Percentiles rank a stretch among this genome's conserved stretches.
phyloP scores from a whole-genome alignment of 2,113 vertebrate species.

The Rhinichthys klamathensis region DNA sequence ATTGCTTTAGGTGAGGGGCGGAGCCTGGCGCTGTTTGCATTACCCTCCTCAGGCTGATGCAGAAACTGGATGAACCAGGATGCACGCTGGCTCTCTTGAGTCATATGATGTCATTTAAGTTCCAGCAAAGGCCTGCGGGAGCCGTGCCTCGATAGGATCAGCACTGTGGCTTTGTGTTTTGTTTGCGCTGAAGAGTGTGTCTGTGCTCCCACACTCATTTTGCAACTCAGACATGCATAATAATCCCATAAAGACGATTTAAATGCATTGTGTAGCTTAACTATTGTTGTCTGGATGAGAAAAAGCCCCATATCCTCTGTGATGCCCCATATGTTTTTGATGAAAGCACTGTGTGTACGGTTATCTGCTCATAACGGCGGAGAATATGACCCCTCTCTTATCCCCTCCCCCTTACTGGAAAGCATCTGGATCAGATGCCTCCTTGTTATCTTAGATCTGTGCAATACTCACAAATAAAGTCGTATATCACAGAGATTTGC shows the following conservation, averaged over 20 bases:
- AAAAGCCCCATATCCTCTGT: slow-evolving; percentile 20
- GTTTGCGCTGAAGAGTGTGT: neutral
- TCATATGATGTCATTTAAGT: slow-evolving; percentile 40
- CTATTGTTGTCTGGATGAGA: slow-evolving; percentile 17
- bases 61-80: slow-evolving; percentile 45
- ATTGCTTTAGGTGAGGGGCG: slow-evolving; percentile 15
- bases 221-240: slow-evolving; percentile 24
- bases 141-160: slow-evolving; percentile 26
- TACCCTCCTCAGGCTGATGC: neutral
- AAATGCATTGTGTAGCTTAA: slow-evolving; percentile 9
- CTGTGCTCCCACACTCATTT: slow-evolving; percentile 31
- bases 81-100: slow-evolving; percentile 23
- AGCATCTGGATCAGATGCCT: slow-evolving; percentile 42
- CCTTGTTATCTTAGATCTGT: slow-evolving; percentile 53
- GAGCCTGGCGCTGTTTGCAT: slow-evolving; percentile 7
- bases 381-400: slow-evolving; percentile 36
- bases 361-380: slow-evolving; percentile 50
- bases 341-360: slow-evolving; percentile 29
- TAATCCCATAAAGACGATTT: slow-evolving; percentile 35
- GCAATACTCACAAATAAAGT: slow-evolving; percentile 49
- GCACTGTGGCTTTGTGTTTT: slow-evolving; percentile 16
- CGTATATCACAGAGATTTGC: slow-evolving; percentile 44
- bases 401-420: neutral
- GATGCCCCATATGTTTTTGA: slow-evolving; percentile 40
- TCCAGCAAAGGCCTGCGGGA: slow-evolving; percentile 35